phyloP scores from a whole-genome alignment of 37 sponge, comb jelly and placozoan genomes.

The Spongilla lacustris region DNA sequence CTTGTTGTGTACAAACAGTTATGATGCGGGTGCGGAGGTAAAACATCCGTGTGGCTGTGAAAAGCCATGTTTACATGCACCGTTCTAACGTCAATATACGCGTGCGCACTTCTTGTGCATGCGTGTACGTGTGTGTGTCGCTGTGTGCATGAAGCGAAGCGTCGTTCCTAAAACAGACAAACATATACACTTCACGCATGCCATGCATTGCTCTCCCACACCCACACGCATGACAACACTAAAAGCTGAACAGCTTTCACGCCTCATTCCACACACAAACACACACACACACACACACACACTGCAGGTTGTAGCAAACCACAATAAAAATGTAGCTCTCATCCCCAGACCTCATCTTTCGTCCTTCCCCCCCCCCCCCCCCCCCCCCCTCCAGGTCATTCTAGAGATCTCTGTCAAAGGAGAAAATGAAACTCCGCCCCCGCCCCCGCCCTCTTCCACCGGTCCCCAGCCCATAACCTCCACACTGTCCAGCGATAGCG shows the following conservation, averaged over 20 bases:
- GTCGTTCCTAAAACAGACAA: not conserved
- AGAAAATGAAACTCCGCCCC: not conserved
- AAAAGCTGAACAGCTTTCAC: not conserved
- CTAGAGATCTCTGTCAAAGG: not conserved
- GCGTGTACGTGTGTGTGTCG: conserved; percentile 3
- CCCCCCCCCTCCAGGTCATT: not conserved
- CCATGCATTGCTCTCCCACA: not conserved
- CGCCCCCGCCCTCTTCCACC: not conserved
- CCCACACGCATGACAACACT: not conserved
- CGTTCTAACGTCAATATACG: too few relatives aligned
- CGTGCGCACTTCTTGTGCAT: too few relatives aligned
- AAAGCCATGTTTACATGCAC: too few relatives aligned
- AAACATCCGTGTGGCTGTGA: too few relatives aligned
- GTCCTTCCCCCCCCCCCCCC: not conserved
- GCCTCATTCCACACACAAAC: conserved; percentile 17
- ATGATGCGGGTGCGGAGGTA: too few relatives aligned
- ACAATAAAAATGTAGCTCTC: not conserved
- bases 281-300: not conserved
- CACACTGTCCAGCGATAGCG: not conserved
- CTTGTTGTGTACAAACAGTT: too few relatives aligned
- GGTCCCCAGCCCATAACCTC: not conserved
- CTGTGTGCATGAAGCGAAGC: not conserved
- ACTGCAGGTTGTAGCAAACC: too few relatives aligned
- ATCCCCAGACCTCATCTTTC: not conserved
- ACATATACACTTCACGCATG: not conserved